Evolutionary conservation across 2,888 invertebrate species (phyloP).

Genomic region (Leptothorax acervorum): DNA sequence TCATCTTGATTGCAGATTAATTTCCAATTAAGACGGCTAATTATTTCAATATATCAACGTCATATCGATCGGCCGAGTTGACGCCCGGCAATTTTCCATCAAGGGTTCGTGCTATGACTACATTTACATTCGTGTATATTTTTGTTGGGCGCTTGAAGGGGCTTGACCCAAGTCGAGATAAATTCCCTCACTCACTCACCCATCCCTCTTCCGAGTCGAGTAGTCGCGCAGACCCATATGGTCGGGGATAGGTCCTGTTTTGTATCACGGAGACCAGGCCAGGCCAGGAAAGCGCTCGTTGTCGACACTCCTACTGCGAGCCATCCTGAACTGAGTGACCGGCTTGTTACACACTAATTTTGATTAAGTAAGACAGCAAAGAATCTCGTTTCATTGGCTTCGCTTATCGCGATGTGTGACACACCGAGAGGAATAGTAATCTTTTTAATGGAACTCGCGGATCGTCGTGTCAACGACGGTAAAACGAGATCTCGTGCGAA

Average conservation of each 20-base stretch:
- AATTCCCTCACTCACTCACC: slow-evolving; percentile 30
- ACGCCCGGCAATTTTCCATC: neutral
- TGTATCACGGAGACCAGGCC: slow-evolving; percentile 33
- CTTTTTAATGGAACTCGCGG: neutral
- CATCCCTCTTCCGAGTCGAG: slow-evolving; percentile 15
- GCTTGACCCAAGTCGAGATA: slow-evolving; percentile 38
- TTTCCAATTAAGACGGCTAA: neutral
- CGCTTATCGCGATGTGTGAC: neutral
- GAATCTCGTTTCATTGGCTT: neutral
- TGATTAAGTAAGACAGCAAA: slow-evolving; percentile 21
- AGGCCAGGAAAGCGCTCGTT: slow-evolving; percentile 38
- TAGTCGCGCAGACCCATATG: neutral
- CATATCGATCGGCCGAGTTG: neutral
- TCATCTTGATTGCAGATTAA: neutral
- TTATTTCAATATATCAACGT: neutral
- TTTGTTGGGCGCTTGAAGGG: slow-evolving; percentile 12
- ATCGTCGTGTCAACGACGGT: neutral
- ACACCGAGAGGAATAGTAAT: neutral
- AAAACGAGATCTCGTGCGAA: neutral
- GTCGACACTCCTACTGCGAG: slow-evolving; percentile 56
- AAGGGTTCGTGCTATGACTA: neutral
- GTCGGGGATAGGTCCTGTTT: slow-evolving; percentile 46
- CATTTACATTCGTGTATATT: slow-evolving; percentile 27
- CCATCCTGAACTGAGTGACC: slow-evolving; percentile 46
- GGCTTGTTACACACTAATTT: slow-evolving; percentile 45